Evolutionary conservation across 1,140 invertebrate species (phyloP).

Genomic region (Hylaeus anthracinus): DNA sequence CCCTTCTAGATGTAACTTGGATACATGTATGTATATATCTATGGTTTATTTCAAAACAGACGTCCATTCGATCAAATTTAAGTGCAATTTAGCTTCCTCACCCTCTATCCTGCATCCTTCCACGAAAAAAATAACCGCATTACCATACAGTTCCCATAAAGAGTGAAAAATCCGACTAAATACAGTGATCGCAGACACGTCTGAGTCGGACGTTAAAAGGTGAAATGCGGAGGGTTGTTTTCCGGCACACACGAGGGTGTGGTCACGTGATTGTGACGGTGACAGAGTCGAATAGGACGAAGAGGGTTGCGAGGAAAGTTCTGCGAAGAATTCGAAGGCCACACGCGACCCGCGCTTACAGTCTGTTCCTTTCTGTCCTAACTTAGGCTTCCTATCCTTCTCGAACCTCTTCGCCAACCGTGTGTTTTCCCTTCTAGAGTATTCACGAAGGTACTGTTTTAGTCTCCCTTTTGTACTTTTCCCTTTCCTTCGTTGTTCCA

Average conservation of each 20-base stretch:
- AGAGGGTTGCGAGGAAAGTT: constrained; percentile 47
- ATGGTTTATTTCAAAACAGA: too few species aligned
- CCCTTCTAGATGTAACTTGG: too few species aligned
- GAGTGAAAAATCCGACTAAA: background rate
- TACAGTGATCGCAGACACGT: background rate
- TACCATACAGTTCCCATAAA: background rate
- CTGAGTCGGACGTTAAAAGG: constrained; percentile 35
- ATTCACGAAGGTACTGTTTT: constrained; percentile 17
- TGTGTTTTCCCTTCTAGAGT: background rate
- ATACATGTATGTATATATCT: too few species aligned
- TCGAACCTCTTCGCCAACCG: too few species aligned
- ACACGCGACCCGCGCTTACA: constrained; percentile 46
- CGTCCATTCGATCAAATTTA: too few species aligned
- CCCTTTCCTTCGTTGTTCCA: background rate
- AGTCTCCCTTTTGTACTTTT: background rate
- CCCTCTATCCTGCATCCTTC: too few species aligned
- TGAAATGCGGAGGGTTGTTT: constrained; percentile 28
- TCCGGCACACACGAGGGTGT: constrained; percentile 42
- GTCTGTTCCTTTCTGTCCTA: constrained; percentile 11
- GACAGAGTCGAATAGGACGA: constrained; percentile 30
- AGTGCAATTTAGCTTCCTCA: too few species aligned
- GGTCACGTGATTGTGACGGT: constrained; percentile 55
- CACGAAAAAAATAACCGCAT: background rate
- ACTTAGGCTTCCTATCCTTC: background rate
- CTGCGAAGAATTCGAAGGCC: constrained; percentile 54